Evolutionary conservation across 2,888 invertebrate species (phyloP), one percentile per base, ranked within the genome.

Genomic region (Aspidiotus destructor): DNA sequence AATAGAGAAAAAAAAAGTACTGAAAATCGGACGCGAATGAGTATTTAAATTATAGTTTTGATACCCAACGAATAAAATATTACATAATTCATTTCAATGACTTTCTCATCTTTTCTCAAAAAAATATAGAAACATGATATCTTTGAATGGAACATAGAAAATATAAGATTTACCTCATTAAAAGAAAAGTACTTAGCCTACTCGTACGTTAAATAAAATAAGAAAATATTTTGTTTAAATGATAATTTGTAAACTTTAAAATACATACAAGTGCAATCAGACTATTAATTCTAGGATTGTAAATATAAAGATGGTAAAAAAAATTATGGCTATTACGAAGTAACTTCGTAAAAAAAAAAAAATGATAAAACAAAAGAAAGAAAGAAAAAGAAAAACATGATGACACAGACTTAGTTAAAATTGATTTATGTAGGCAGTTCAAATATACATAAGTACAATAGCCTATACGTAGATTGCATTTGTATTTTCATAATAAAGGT

Each of bases 61-160:
- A 48, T 48, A 48, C 48, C n/a, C 48, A n/a, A 48, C n/a, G 48
- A 55, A 55, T 55, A 55, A 55, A 55, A 28, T 28, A 28, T 28
- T 28, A 28, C 5, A 28, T 28, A 28, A 28, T 28, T 28, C 28
- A 1, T 28, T 28, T 28, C 28, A 28, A 28, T 28, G 28, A 28
- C 28, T 28, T 28, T 5, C 28, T 5, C 5, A 28, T 28, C 28
- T 28, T 28, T 28, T 28, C 28, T 28, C 28, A 28, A 28, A 28
- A 5, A 3, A 28, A 28, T 28, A 28, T 28, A 28, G 28, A 28
- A 28, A 28, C 28, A 28, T 28, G 28, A 28, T 28, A 28, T 28
- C 28, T 28, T 28, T 28, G 28, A 28, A 28, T 28, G 5, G 5
- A 28, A 28, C 28, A 28, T 28, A 28, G 5, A 28, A 28, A 28